phyloP scores from a whole-genome alignment of 2,797 vertebrate species.

The Sardinella longiceps region DNA sequence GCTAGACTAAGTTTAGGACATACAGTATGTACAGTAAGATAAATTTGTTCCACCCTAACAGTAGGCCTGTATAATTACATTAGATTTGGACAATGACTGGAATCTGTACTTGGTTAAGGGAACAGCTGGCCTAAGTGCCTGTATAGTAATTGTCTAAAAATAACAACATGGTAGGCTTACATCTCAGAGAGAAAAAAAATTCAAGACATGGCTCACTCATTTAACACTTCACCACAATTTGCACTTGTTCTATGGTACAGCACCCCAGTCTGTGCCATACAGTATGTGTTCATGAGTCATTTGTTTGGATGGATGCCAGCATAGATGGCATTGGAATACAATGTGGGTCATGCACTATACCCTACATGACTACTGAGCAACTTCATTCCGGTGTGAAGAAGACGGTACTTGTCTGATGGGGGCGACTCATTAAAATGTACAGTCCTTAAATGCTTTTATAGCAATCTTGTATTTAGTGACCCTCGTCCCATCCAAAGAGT shows the following conservation, averaged over 20 bases:
- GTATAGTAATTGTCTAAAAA: background rate
- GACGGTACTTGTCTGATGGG: background rate
- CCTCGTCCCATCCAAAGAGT: background rate
- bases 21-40: no score
- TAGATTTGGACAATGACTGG: background rate
- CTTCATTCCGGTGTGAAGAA: background rate
- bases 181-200: background rate
- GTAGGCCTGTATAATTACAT: background rate
- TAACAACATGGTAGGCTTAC: background rate
- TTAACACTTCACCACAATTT: background rate
- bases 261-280: background rate
- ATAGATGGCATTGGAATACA: background rate
- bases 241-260: background rate
- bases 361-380: background rate
- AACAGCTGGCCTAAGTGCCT: constrained; percentile 11
- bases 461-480: background rate
- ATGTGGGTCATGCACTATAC: background rate
- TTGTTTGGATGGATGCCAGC: background rate
- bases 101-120: background rate
- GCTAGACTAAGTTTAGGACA: no score
- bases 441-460: background rate
- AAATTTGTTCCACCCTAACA: background rate
- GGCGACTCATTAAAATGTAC: background rate
- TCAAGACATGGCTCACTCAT: background rate
- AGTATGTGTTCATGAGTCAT: background rate